Base-by-base conservation (phyloP, 2,797 vertebrate species). In the Rhinatrema bivittatum region DNA sequence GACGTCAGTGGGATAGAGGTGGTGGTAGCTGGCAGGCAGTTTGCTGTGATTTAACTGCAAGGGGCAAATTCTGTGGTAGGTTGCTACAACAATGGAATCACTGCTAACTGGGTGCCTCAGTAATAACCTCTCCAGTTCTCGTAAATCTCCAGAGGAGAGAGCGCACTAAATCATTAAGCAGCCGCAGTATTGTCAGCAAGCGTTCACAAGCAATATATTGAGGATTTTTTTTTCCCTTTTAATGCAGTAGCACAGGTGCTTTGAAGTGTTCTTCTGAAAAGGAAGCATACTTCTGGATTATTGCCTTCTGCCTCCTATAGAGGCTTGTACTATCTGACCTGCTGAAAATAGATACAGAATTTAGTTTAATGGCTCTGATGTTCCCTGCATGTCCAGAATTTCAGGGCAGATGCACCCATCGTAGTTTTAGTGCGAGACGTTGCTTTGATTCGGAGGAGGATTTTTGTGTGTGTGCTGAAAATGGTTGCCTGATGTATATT, bases 361-460 rank as follows among this genome's bases (percentile, higher is more conserved):
- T 62, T 60, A 37, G 43, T 70, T 58, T 66, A 68, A 63, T 62
- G 65, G 55, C 61, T 65, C 30, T 34, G 16, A 60, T 67, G 25
- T 31, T 53, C 52, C 39, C 37, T 39, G 42, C 52, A 53, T 42
- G 56, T 46, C 55, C 1, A 5, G 31, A 4, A 60, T 56, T 66
- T 56, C 60, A 53, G 63, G 64, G 59, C 62, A 30, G 59, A 62
- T 62, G n/a, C 24, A 65, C 50, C 40, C 46, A 53, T 46, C 61
- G 55, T 61, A 56, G 37, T 37, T 31, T 50, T 10, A 51, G n/a
- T n/a, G n/a, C n/a, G n/a, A n/a, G 43, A 31, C 49, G 38, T 33
- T 60, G 62, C 53, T 49, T 16, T 56, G 42, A 44, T 42, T 29
- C 33, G 17, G 68, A 58, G 49, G 58, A 51, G 35, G 46, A 41